Percentiles rank a stretch among this genome's conserved stretches.
Conservation (phyloP, 2,797 vertebrate genomes). For the Ceryle rudis region DNA sequence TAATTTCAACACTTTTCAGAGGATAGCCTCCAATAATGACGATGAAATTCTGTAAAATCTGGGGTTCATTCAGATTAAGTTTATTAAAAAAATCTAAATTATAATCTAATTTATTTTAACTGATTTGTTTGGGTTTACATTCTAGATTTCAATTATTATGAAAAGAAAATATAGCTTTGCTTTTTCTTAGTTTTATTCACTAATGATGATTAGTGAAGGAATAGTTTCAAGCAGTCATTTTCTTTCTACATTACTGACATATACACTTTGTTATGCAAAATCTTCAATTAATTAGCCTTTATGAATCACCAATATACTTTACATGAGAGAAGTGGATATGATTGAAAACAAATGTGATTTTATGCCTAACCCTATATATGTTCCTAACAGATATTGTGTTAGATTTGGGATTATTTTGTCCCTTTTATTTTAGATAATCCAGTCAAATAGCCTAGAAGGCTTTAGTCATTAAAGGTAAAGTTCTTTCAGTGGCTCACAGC, state of each 20-base stretch:
- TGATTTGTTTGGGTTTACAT: not conserved
- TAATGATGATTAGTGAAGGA: not conserved
- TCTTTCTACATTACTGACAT: not conserved
- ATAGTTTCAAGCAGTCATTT: not conserved
- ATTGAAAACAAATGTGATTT: not conserved
- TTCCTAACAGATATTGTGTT: not conserved
- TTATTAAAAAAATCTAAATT: not conserved
- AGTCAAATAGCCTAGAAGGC: not conserved
- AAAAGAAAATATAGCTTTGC: not conserved
- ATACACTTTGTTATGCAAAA: not conserved
- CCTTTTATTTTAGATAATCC: not conserved
- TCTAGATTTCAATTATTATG: not conserved
- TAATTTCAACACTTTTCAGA: not conserved
- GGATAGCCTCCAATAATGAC: not conserved
- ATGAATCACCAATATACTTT: not conserved
- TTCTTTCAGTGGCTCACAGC: not conserved
- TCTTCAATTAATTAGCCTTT: not conserved
- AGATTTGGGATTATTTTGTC: not conserved
- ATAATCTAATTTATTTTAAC: not conserved
- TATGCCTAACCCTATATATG: not conserved
- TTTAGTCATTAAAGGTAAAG: not conserved
- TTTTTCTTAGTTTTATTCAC: not conserved
- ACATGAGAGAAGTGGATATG: not conserved
- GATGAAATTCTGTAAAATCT: not conserved
- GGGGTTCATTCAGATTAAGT: not conserved